Evolutionary conservation across 2,113 vertebrate genomes (phyloP).

Genomic region (Corythoichthys intestinalis): DNA sequence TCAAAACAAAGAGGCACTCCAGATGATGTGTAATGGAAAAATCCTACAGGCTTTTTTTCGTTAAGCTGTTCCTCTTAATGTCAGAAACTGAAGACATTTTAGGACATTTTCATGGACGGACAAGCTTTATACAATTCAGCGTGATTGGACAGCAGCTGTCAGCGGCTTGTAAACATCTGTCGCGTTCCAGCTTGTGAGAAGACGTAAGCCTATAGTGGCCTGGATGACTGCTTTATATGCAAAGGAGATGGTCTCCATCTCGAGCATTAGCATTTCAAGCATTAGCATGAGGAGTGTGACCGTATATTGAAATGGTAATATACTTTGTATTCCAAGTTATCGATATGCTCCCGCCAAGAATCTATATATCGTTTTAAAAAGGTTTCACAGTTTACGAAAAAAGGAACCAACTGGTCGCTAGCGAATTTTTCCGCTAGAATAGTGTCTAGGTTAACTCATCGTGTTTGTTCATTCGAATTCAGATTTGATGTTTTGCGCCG

Average conservation of each 20-base stretch:
- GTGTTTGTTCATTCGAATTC: no score
- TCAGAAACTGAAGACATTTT: not conserved
- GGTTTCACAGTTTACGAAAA: no score
- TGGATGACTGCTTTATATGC: not conserved
- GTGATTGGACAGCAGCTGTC: slow-evolving; percentile 12
- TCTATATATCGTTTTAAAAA: no score
- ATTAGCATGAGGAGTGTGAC: slow-evolving; percentile 32
- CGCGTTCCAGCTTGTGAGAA: not conserved
- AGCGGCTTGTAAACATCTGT: slow-evolving; percentile 41
- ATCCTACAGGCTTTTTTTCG: slow-evolving; percentile 13
- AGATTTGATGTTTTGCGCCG: no score
- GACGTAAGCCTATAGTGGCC: not conserved
- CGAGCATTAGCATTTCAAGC: no score
- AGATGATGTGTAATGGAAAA: slow-evolving; percentile 32
- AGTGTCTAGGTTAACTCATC: no score
- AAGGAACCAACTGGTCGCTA: no score
- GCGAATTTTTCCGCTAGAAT: no score
- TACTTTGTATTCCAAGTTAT: no score
- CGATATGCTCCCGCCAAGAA: no score
- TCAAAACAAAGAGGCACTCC: slow-evolving; percentile 9
- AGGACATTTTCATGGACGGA: not conserved
- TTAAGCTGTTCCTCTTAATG: not conserved
- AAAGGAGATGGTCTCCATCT: no score
- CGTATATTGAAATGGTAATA: no score
- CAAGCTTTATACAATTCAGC: not conserved